Evolutionary conservation across 2,797 vertebrate species (phyloP), one percentile per base, ranked within the genome.

Genomic region (Mycteria americana): DNA sequence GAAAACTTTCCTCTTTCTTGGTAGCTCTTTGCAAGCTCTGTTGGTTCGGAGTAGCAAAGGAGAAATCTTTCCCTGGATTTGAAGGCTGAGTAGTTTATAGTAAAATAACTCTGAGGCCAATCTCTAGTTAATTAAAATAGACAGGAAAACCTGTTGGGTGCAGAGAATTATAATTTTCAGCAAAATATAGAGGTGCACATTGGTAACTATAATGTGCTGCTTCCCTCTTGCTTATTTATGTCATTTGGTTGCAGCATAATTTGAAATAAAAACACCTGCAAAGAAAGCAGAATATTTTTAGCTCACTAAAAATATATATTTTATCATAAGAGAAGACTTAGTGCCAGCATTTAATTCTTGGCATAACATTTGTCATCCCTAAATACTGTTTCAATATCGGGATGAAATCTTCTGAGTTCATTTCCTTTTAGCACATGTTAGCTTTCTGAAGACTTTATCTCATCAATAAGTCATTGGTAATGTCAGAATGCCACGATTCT

Each of bases 211-310:
- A 45, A 75, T 25, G 69, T 65, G 24, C 62, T 91, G 5, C 46
- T 96, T 92, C 43, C 11, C 43, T 93, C 75, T 84, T 91, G 75
- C 43, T 94, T 91, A 65, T 92, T 96, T 91, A 45, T 93, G 63
- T 78, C 22, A 56, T 89, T 85, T 94, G 13, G 31, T 60, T 63
- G 74, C 89, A 88, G 59, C 57, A 65, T 90, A 88, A 92, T 92
- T 94, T 84, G 85, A 89, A 95, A 84, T 60, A 94, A 97, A 92
- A 94, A 39, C 96, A 96, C 89, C 91, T 97, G 92, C 83, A 92
- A 96, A 91, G 82, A 96, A 93, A 91, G 33, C 10, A 80, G 81
- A 88, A 22, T 90, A 90, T 92, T 95, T 95, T 96, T 95, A 96
- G 69, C 76, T 94, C 76, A 76, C 82, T 95, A 88, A 92, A 95